These are phyloP conservation scores for Dicycla oo DNA, from an alignment of 2,888 invertebrate genomes.

Conservation along the genomic window DNA sequence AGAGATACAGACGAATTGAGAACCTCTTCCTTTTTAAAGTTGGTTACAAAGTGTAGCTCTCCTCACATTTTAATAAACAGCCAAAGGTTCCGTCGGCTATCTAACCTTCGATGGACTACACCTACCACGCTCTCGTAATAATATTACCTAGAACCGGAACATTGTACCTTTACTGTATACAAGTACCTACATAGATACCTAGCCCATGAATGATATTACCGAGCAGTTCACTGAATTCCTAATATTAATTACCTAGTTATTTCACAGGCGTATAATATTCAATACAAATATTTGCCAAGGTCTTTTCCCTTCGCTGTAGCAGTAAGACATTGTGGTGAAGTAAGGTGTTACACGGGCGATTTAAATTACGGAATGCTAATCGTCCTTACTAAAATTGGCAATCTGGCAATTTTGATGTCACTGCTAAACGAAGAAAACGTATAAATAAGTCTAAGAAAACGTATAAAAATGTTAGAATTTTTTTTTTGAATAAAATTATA, in stretches of 20 bases:
- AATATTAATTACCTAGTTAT: slow-evolving; percentile 37
- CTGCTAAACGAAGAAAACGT: background rate
- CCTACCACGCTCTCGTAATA: too few relatives aligned
- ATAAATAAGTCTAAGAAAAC: too few relatives aligned
- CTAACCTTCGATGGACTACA: background rate
- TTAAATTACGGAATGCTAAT: background rate
- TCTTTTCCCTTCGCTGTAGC: slow-evolving; percentile 50
- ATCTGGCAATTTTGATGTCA: background rate
- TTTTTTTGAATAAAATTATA: too few relatives aligned
- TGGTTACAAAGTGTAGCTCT: too few relatives aligned
- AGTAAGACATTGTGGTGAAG: background rate
- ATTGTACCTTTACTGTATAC: background rate
- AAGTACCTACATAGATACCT: background rate
- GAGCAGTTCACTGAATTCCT: slow-evolving; percentile 27
- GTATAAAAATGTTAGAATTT: too few relatives aligned
- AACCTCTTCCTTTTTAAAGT: too few relatives aligned
- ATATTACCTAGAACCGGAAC: background rate
- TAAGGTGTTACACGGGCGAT: slow-evolving; percentile 1
- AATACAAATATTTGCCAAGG: slow-evolving; percentile 55
- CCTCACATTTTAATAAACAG: background rate
- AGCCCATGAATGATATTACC: slow-evolving; percentile 15
- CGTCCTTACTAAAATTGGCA: too few relatives aligned
- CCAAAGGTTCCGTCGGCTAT: too few relatives aligned
- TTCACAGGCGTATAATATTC: slow-evolving; percentile 34
- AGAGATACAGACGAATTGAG: too few relatives aligned